These are phyloP conservation scores for Columba guinea DNA, from an alignment of 2,797 vertebrate genomes.

Conservation along the genomic window DNA sequence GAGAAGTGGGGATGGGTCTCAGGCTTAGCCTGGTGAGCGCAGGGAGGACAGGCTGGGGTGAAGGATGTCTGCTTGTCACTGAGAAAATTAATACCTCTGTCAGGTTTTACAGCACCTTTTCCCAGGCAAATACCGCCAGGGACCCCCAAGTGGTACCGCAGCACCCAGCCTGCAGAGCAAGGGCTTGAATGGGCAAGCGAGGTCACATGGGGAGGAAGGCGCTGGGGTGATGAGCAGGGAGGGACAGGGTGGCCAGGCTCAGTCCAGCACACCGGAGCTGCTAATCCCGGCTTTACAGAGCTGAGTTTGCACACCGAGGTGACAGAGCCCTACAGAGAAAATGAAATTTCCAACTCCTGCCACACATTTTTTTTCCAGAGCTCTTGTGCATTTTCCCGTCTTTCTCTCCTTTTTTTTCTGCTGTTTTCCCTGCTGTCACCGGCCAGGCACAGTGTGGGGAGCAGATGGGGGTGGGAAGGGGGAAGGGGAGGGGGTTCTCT, in stretches of 20 bases:
- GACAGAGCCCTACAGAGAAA: not conserved
- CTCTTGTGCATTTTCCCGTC: not conserved
- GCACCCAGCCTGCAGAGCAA: too few species aligned
- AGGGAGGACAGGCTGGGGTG: not conserved
- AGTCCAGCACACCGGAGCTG: not conserved
- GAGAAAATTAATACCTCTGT: not conserved
- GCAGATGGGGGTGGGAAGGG: constrained; percentile 48
- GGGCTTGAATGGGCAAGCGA: not conserved
- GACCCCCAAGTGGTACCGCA: not conserved
- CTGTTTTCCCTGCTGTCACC: not conserved
- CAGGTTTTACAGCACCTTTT: not conserved
- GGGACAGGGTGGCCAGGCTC: not conserved
- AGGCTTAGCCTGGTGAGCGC: not conserved
- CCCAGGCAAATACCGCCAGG: rapidly evolving
- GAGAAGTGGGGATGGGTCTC: not conserved
- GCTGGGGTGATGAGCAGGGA: not conserved
- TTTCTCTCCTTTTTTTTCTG: not conserved
- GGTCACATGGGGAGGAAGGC: not conserved
- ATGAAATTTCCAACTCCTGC: not conserved
- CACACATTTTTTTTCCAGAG: not conserved
- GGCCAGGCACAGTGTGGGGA: not conserved
- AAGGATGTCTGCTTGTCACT: not conserved
- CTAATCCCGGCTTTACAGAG: constrained; percentile 30
- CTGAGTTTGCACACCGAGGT: not conserved
- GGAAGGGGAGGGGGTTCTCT: constrained; percentile 9